Percentiles rank a stretch among this genome's conserved stretches.
Evolutionary conservation across 2,113 vertebrate species (phyloP).

Genomic region (Cyphomyrus discorhynchus): DNA sequence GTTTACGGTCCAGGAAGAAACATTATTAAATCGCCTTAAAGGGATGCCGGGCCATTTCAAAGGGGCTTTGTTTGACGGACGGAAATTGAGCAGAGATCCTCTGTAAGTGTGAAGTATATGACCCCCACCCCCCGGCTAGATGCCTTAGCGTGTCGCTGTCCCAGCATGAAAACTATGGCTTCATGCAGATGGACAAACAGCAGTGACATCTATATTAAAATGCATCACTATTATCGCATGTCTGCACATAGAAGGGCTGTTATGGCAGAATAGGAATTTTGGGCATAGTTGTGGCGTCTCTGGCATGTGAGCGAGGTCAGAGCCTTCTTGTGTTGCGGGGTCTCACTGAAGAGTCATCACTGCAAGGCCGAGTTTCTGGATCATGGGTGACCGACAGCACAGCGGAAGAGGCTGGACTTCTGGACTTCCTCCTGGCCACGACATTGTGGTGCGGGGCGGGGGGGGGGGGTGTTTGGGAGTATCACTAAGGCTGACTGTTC

Average conservation of each 20-base stretch:
- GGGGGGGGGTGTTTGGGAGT: too few species aligned
- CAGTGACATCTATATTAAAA: not conserved
- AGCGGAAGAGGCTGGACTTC: not conserved
- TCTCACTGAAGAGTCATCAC: not conserved
- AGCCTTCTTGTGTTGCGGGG: not conserved
- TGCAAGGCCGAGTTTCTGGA: not conserved
- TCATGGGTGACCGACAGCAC: not conserved
- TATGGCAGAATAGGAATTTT: not conserved
- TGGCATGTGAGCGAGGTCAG: not conserved
- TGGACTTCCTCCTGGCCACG: too few species aligned
- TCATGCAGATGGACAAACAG: not conserved
- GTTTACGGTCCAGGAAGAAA: constrained; percentile 3
- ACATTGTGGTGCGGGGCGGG: not conserved
- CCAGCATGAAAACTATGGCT: not conserved
- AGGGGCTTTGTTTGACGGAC: constrained; percentile 4
- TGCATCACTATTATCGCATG: not conserved
- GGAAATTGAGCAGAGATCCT: not conserved
- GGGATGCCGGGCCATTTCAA: not conserved
- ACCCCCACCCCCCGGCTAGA: not conserved
- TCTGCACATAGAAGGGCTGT: not conserved
- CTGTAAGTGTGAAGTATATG: not conserved
- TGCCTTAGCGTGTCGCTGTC: not conserved
- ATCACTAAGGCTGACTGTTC: not conserved
- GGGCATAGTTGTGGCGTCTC: not conserved
- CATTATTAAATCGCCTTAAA: not conserved